Evolutionary conservation across 2,888 invertebrate species (phyloP), one percentile per base, ranked within the genome.

Genomic region (Chaitophorus viminalis): DNA sequence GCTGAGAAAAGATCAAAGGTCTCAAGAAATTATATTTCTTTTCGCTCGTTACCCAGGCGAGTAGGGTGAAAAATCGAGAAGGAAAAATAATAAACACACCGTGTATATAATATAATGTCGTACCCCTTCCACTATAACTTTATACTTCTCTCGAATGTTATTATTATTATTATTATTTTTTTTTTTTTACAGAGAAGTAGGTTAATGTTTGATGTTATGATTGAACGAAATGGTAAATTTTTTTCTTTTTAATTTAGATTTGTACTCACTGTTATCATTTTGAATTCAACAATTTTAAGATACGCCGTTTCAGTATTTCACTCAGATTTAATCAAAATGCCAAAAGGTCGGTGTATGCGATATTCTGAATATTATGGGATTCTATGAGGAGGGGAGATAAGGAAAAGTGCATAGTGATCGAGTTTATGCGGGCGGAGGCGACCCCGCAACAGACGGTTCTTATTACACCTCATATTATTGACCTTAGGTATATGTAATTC

Each of bases 1-100:
- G 39, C 81, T 65, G 60, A 74, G 21, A 65, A 74, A 87, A 81
- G 87, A 87, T 87, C 87, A 87, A 87, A 87, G 81, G 65, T 54
- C 18, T 6, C 18, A 25, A 60, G 65, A 46, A 87, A 81, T 87
- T 87, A 39, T 87, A 74, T 81, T 74, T 65, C 25, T 72, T 79
- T 87, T 74, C 25, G 39, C 72, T 60, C 72, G 79, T 87, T 74
- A 72, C 36, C 52, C 60, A 25, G 39, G 54, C 39, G 75, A 65
- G 31, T 46, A n/a, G n/a, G 39, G 74, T 11, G 72, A 31, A 31
- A 60, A 83, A 60, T 74, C 29, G 39, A 54, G 36, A 21, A 52
- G n/a, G 52, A 33, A 54, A 86, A 79, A 79, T 87, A 79, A 87
- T 74, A 79, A 72, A 79, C 79, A 60, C 72, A 46, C 33, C 52